These are phyloP conservation scores for Lepidotrigona ventralis DNA, from an alignment of 1,140 invertebrate species.

Conservation along the genomic window DNA sequence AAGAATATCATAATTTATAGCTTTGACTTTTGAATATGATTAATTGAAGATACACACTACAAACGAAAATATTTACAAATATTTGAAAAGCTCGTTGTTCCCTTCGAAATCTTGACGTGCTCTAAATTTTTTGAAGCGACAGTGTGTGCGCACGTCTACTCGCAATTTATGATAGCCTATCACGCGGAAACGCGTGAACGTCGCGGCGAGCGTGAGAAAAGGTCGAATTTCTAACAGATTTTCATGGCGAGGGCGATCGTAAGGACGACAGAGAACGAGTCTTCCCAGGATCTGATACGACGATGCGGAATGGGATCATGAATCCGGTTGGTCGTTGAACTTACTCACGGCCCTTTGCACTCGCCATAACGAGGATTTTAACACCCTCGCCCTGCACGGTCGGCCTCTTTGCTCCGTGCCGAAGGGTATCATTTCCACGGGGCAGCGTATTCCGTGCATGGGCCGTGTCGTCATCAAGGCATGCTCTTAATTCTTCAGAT, in stretches of 20 bases:
- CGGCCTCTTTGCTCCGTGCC: constrained; percentile 57
- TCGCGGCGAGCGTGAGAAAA: constrained; percentile 36
- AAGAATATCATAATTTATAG: too few species aligned
- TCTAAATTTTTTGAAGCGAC: too few species aligned
- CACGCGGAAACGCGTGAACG: background rate
- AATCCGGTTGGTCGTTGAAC: constrained; percentile 63
- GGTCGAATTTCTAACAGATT: constrained; percentile 41
- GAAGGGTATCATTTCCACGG: constrained; percentile 59
- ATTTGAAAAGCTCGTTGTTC: too few species aligned
- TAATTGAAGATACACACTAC: too few species aligned
- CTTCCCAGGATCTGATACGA: constrained; percentile 60
- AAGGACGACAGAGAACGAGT: constrained; percentile 39
- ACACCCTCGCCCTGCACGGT: constrained; percentile 59
- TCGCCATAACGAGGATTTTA: constrained; percentile 62
- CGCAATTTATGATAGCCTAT: background rate
- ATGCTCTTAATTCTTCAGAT: constrained; percentile 60
- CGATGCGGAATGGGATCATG: constrained; percentile 60
- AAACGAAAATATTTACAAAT: too few species aligned
- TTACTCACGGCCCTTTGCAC: constrained; percentile 53
- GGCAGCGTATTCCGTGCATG: constrained; percentile 8
- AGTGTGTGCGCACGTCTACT: too few species aligned
- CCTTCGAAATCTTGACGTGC: too few species aligned
- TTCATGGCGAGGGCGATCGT: constrained; percentile 20
- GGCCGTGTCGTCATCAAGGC: constrained; percentile 37
- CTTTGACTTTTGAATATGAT: too few species aligned